A percentile compares a stretch with the other conserved stretches of the same genome.
phyloP scores from a whole-genome alignment of 2,797 vertebrate genomes.

The Anomalospiza imberbis region DNA sequence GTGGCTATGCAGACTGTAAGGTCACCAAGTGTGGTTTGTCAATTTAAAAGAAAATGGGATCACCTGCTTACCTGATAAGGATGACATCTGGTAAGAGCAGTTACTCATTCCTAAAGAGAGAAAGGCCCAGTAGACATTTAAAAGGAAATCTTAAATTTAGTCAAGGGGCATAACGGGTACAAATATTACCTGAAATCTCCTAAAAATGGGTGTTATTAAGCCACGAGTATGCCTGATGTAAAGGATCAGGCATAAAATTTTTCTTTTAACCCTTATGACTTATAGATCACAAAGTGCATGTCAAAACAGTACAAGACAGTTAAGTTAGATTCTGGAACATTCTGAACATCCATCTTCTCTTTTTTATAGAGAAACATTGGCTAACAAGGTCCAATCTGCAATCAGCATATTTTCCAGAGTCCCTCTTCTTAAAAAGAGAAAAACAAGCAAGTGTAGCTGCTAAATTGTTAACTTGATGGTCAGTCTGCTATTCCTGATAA shows the following conservation, averaged over 20 bases:
- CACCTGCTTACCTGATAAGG: not conserved
- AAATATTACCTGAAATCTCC: not conserved
- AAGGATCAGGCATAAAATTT: not conserved
- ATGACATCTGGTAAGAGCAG: not conserved
- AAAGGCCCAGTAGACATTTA: not conserved
- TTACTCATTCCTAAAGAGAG: not conserved
- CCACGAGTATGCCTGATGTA: not conserved
- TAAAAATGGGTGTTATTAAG: not conserved
- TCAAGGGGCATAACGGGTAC: not conserved
- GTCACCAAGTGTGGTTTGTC: not conserved
- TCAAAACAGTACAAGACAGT: not conserved
- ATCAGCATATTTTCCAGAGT: not conserved
- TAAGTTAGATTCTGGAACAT: not conserved
- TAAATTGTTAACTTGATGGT: not conserved
- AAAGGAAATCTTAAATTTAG: not conserved
- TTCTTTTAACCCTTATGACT: not conserved
- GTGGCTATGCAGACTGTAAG: not conserved
- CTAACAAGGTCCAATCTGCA: not conserved
- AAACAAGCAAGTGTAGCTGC: not conserved
- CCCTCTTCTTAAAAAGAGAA: not conserved
- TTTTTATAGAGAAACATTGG: not conserved
- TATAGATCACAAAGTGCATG: not conserved
- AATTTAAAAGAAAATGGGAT: not conserved
- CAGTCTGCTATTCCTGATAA: not conserved
- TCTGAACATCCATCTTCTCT: not conserved